A percentile compares a stretch with the other conserved stretches of the same genome.
Evolutionary conservation across 2,797 vertebrate genomes (phyloP).

Genomic region (Enteromius argenteus): DNA sequence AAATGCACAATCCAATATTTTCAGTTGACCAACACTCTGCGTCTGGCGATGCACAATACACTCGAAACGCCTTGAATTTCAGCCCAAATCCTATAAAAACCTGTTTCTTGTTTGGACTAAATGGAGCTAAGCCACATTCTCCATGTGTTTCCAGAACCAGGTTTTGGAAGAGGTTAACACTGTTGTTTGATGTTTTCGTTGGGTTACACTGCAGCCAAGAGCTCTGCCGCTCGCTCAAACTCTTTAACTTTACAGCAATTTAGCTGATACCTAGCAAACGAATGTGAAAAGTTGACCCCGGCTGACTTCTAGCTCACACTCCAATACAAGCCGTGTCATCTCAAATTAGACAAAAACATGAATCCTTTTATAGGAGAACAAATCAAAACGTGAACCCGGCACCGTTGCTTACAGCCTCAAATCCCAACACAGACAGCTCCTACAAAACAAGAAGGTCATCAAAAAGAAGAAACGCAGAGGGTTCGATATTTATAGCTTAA

Average conservation of each 20-base stretch:
- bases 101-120: constrained; percentile 50
- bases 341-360: constrained; percentile 13
- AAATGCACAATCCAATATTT: constrained; percentile 15
- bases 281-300: constrained; percentile 31
- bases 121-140: constrained; percentile 50
- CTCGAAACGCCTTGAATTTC: constrained; percentile 45
- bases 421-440: constrained; percentile 14
- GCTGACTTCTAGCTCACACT: constrained; percentile 5
- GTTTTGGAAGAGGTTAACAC: constrained; percentile 42
- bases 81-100: constrained; percentile 47
- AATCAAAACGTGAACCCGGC: constrained; percentile 35
- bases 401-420: constrained; percentile 33
- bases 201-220: constrained; percentile 47
- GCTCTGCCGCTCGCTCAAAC: constrained; percentile 32
- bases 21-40: constrained; percentile 14
- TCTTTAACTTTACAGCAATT: constrained; percentile 45
- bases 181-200: constrained; percentile 60
- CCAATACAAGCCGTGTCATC: constrained; percentile 3
- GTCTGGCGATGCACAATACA: neutral
- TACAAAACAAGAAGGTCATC: constrained; percentile 3
- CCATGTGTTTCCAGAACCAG: constrained; percentile 54
- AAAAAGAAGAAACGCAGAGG: constrained; percentile 47
- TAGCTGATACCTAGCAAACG: constrained; percentile 35
- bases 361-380: constrained; percentile 29
- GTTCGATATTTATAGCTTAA: constrained; percentile 36